phyloP scores from a whole-genome alignment of 2,888 invertebrate species.

The Onchidella celtica region DNA sequence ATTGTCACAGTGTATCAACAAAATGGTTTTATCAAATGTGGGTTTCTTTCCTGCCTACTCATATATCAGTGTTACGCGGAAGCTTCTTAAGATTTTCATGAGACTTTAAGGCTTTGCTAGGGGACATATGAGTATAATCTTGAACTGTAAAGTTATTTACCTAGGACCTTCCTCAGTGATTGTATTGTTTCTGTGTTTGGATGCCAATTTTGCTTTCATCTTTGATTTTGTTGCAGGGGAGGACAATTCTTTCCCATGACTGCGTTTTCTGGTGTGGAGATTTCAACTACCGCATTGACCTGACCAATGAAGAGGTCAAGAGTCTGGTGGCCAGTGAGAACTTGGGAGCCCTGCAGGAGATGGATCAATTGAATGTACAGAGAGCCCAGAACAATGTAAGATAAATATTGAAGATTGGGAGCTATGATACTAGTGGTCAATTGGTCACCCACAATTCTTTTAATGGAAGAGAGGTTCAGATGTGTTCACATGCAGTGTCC shows the following conservation, averaged over 20 bases:
- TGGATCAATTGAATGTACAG: slow-evolving; percentile 90
- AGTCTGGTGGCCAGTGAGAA: slow-evolving; percentile 89
- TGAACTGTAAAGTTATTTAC: no score
- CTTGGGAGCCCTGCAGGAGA: slow-evolving; percentile 87
- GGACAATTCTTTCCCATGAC: slow-evolving; percentile 93
- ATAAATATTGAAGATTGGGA: background rate
- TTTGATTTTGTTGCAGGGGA: slow-evolving; percentile 37
- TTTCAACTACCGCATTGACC: slow-evolving; percentile 98
- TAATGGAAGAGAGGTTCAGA: background rate
- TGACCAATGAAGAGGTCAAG: slow-evolving; percentile 96
- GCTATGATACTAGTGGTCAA: no score
- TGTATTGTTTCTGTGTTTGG: no score
- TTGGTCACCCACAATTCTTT: background rate
- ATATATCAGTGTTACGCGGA: no score
- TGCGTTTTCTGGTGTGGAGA: slow-evolving; percentile 99
- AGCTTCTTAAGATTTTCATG: no score
- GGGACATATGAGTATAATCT: no score
- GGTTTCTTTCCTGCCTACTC: no score
- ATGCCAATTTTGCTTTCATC: no score
- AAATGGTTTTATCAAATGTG: no score
- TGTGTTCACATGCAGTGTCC: background rate
- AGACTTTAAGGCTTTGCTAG: no score
- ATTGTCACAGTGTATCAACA: no score
- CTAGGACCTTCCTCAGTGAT: no score
- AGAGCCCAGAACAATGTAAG: slow-evolving; percentile 77